phyloP scores from a whole-genome alignment of 2,888 invertebrate genomes.

The Epinotia brunnichana region DNA sequence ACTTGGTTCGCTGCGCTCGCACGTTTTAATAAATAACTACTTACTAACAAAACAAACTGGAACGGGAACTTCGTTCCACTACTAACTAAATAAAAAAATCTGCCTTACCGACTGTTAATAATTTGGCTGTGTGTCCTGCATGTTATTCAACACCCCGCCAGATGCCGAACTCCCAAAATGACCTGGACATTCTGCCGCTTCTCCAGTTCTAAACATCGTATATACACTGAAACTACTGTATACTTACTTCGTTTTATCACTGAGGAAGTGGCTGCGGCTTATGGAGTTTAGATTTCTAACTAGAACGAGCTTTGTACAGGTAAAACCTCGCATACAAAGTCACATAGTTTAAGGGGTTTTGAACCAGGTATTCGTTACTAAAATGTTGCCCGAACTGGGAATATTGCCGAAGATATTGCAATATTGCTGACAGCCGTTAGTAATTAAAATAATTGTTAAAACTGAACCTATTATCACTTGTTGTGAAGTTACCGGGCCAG shows the following conservation, averaged over 20 bases:
- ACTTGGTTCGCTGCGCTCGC: no score
- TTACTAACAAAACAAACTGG: no score
- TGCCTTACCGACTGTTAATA: not conserved
- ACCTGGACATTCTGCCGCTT: not conserved
- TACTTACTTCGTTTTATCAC: not conserved
- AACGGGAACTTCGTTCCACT: no score
- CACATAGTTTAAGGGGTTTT: not conserved
- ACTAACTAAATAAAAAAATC: no score
- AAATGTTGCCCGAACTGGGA: no score
- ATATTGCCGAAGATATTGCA: no score
- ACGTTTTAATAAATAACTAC: no score
- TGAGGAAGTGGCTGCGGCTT: not conserved
- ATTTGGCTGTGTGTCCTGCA: not conserved
- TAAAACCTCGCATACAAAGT: not conserved
- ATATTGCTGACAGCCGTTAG: no score
- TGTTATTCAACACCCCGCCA: conserved; percentile 18
- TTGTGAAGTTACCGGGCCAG: no score
- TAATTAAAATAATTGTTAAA: no score
- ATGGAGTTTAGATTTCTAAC: conserved; percentile 8
- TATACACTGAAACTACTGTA: not conserved
- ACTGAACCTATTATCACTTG: no score
- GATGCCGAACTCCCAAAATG: conserved; percentile 14
- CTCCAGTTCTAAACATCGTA: not conserved
- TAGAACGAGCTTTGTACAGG: not conserved
- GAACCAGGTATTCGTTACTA: no score